Base-by-base conservation (phyloP, 1,140 invertebrate species). In the Sitodiplosis mosellana region DNA sequence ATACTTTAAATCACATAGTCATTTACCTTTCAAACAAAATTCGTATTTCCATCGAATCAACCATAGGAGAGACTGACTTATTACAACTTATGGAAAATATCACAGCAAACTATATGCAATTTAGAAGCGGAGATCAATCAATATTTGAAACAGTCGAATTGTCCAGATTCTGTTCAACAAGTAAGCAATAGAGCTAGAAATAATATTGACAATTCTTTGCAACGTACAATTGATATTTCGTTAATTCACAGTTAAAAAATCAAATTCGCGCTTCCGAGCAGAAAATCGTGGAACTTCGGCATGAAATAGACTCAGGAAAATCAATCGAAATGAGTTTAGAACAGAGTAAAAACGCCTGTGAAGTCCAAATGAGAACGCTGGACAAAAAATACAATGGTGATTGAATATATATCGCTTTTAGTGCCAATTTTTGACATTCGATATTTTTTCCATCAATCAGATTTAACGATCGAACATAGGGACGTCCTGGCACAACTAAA, bases 51-150 rank as follows among this genome's bases (percentile, higher is more conserved):
- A 38, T 27, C 27, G 15, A n/a, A n/a, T n/a, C n/a, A n/a, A n/a
- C n/a, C 15, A 38, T 42, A 42, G 41, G 41, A 42, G 19, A 42
- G 18, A 18, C 8, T 17, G 19, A 42, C 41, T 4, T 42, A 22
- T 2, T 14, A 45, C 8, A 27, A n/a, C 2, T 45, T 45, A 45
- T 45, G 43, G 43, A 45, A 45, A 27, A 45, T 12, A n/a, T 45
- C 43, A 12, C 7, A 22, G 22, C 14, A 33, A 33, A 45, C 27
- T 33, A 33, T 45, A 3, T 11, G 19, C 21, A 22, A 45, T 33
- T 45, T 27, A 11, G 43, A 45, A 17, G 11, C 22, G 6, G 43
- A 45, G 33, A 45, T 45, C 7, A 10, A n/a, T 12, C 19, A 45
- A 33, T 27, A 45, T 15, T 22, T 12, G n/a, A 22, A 33, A 45